These are phyloP conservation scores for Drusus annulatus DNA, from an alignment of 1,140 invertebrate genomes.

Conservation along the genomic window DNA sequence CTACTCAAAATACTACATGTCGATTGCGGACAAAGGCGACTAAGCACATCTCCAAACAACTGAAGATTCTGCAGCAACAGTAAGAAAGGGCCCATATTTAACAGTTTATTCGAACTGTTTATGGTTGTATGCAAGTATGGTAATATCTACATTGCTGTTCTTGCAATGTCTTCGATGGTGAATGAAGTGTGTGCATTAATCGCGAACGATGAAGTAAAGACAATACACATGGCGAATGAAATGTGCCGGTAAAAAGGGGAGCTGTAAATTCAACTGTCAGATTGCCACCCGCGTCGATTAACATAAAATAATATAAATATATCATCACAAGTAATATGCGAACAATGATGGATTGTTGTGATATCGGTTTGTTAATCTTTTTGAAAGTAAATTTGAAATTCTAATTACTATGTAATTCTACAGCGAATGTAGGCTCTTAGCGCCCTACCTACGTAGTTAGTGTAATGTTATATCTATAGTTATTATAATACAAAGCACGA, in stretches of 20 bases:
- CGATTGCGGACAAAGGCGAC: too few species aligned
- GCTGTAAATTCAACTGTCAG: conserved; percentile 15
- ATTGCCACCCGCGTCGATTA: conserved; percentile 30
- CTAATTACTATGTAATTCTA: conserved; percentile 56
- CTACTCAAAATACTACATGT: neutral
- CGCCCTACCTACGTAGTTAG: conserved; percentile 57
- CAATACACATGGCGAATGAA: too few species aligned
- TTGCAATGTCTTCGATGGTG: too few species aligned
- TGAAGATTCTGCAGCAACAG: too few species aligned
- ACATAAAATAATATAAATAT: conserved; percentile 33
- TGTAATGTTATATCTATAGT: conserved; percentile 52
- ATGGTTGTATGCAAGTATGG: too few species aligned
- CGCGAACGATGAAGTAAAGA: too few species aligned
- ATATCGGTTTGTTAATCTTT: conserved; percentile 38
- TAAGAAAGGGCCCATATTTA: too few species aligned
- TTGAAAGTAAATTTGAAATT: conserved; percentile 54
- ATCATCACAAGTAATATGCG: conserved; percentile 40
- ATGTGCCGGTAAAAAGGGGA: too few species aligned
- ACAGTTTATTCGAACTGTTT: too few species aligned
- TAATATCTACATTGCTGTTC: too few species aligned
- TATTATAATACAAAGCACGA: conserved; percentile 53
- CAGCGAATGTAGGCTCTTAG: conserved; percentile 55
- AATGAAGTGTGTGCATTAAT: too few species aligned
- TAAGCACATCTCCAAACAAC: too few species aligned
- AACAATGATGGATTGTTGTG: conserved; percentile 37